A percentile compares a stretch with the other conserved stretches of the same genome.
Conservation (phyloP, 2,888 invertebrate species). For the Corbicula japonica region DNA sequence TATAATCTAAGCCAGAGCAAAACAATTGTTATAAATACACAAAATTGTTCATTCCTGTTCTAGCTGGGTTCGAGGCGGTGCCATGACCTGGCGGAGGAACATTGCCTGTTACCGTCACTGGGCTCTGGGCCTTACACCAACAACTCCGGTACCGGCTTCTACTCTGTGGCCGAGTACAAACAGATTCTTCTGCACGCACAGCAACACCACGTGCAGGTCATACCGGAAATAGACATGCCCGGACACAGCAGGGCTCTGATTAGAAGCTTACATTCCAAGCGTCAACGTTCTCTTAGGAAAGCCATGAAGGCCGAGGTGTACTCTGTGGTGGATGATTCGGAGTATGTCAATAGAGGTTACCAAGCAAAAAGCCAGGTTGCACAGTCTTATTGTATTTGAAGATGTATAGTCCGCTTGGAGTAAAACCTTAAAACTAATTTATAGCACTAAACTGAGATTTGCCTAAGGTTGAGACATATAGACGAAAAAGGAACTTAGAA, state of each 20-base stretch:
- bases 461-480: no score
- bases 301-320: conserved; percentile 66
- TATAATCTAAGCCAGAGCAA: no score
- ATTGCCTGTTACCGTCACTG: conserved; percentile 78
- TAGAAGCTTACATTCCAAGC: conserved; percentile 76
- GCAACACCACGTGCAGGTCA: conserved; percentile 76
- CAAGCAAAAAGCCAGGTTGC: no score
- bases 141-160: conserved; percentile 77
- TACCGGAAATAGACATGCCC: conserved; percentile 84
- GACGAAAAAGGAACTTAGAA: no score
- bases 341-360: no score
- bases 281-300: conserved; percentile 42
- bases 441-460: no score
- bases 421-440: no score
- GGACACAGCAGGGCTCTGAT: conserved; percentile 81
- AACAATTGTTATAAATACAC: no score
- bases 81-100: conserved; percentile 72
- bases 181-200: conserved; percentile 80
- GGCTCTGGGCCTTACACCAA: conserved; percentile 74
- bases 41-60: conserved; percentile 11
- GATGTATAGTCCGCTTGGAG: no score
- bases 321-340: conserved; percentile 69
- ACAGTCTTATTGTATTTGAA: no score
- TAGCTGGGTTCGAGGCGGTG: conserved; percentile 79
- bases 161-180: conserved; percentile 77